Conservation (phyloP, 1,140 invertebrate genomes). For the Drosophila ficusphila region DNA sequence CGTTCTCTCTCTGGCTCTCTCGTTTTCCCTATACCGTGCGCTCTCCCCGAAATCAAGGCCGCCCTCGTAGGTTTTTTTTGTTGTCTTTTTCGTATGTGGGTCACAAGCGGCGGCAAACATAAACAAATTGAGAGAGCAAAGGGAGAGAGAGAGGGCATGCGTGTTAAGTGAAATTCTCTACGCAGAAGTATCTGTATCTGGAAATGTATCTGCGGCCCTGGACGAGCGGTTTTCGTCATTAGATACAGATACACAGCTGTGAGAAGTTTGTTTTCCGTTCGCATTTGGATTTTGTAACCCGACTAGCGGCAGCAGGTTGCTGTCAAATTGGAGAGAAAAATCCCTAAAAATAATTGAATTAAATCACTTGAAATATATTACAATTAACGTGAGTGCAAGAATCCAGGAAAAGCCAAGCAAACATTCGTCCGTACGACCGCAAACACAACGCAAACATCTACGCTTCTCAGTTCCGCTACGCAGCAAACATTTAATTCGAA, state of each 20-base stretch:
- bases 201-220: slow-evolving; percentile 20
- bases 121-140: slow-evolving; percentile 56
- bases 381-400: neutral
- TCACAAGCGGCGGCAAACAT: slow-evolving; percentile 64
- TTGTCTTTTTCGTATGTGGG: slow-evolving; percentile 52
- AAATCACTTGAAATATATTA: slow-evolving; percentile 1
- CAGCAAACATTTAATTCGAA: neutral
- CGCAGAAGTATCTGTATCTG: slow-evolving; percentile 49
- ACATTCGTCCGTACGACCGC: neutral
- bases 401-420: neutral
- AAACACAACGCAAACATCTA: neutral
- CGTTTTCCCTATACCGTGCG: neutral
- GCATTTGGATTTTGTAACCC: slow-evolving; percentile 46
- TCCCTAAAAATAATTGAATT: neutral
- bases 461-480: neutral
- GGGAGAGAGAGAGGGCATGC: slow-evolving; percentile 55
- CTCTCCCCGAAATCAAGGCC: slow-evolving; percentile 35
- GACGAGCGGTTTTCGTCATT: slow-evolving; percentile 67
- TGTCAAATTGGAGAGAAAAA: slow-evolving; percentile 55
- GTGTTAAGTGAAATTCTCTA: slow-evolving; percentile 60
- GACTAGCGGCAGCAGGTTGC: slow-evolving; percentile 58
- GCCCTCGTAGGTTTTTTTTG: slow-evolving; percentile 11
- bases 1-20: slow-evolving; percentile 1
- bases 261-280: slow-evolving; percentile 51
- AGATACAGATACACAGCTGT: slow-evolving; percentile 79